Conservation (phyloP, 2,113 vertebrate genomes). For the Oncorhynchus mykiss region DNA sequence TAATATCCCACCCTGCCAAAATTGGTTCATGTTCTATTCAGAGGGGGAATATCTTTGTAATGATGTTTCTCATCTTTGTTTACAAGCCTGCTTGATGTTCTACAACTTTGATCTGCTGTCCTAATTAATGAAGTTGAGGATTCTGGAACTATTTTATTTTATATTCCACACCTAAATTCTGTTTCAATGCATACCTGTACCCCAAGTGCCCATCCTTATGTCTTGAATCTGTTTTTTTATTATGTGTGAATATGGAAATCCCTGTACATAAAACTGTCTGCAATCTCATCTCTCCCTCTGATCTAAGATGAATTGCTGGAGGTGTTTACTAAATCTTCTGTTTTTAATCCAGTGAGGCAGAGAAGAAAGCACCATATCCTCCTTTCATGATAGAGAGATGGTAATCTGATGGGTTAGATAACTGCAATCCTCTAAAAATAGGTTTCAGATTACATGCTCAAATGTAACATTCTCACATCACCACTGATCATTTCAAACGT, state of each 20-base stretch:
- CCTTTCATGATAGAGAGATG: constrained; percentile 2
- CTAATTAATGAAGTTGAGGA: constrained; percentile 26
- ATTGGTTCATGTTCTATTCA: background rate
- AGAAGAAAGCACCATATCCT: background rate
- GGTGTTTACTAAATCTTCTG: constrained; percentile 14
- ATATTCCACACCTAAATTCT: background rate
- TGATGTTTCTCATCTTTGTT: constrained; percentile 14
- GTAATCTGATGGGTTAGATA: background rate
- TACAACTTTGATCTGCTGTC: constrained; percentile 29
- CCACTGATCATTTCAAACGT: too few species aligned
- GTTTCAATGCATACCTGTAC: background rate
- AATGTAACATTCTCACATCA: too few species aligned
- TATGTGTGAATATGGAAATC: constrained; percentile 3
- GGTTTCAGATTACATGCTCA: too few species aligned
- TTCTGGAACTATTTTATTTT: background rate
- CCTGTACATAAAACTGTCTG: constrained; percentile 6
- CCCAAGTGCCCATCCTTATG: background rate
- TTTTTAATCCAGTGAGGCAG: constrained; percentile 1
- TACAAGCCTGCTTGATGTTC: constrained; percentile 11
- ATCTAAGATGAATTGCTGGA: constrained; percentile 5
- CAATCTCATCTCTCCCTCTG: constrained; percentile 13
- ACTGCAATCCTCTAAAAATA: background rate
- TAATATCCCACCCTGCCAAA: background rate
- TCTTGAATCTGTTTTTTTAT: background rate
- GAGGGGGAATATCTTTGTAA: background rate